Base-by-base conservation (phyloP, 2,113 vertebrate species). In the Sturnus vulgaris region DNA sequence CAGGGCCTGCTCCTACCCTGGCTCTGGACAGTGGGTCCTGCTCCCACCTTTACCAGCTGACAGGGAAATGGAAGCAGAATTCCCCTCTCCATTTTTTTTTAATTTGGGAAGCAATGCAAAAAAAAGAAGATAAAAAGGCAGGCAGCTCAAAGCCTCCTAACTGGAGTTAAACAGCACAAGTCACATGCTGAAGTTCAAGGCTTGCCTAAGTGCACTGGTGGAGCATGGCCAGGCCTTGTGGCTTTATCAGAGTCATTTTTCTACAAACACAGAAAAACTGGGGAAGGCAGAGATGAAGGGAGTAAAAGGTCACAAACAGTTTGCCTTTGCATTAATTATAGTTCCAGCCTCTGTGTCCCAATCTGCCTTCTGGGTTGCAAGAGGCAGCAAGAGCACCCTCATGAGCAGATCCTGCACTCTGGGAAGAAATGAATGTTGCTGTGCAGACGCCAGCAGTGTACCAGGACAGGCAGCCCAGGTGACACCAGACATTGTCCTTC, bases 1-100 rank as follows among this genome's bases (percentile, higher is more conserved):
- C 71, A 20, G 2, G 0, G 27, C 12, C 46, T 40, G 49, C 35
- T 75, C 52, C 77, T 12, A 2, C 23, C 44, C 47, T 31, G 18
- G 9, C 2, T 7, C 44, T 68, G 37, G 47, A 23, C 31, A 40
- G n/a, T 1, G 1, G 11, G 8, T 27, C 52, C 37, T 2, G 2
- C 60, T 50, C n/a, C 69, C 44, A 39, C 18, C 15, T 47, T 63
- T 22, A 23, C 18, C 61, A 28, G 1, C 4, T 31, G 61, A 16
- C 47, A 55, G 46, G 35, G 68, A 70, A 72, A 50, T 35, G 40
- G 27, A 68, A 78, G 14, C 33, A 69, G 27, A 73, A n/a, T 44
- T 27, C 8, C 15, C 5, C 35, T 8, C 39, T 8, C 0, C 30
- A 47, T 63, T 13, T 52, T 55, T 46, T 57, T 75, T 19, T 47